Evolutionary conservation across 2,113 vertebrate species (phyloP).

Genomic region (Oxyruncus cristatus): DNA sequence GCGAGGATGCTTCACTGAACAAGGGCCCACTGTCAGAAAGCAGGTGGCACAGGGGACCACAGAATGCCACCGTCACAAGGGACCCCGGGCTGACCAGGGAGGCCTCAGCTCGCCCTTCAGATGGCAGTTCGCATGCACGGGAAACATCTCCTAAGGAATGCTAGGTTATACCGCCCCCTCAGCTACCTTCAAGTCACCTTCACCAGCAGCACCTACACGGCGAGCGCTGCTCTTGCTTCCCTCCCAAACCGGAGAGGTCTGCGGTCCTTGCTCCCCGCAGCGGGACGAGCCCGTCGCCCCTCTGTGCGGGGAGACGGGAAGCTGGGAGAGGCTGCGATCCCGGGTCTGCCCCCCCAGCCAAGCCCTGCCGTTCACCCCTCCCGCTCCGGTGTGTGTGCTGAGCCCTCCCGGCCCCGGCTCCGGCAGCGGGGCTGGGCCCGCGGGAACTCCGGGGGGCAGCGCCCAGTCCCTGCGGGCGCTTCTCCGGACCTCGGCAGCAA

Average conservation of each 20-base stretch:
- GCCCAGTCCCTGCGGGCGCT: no score
- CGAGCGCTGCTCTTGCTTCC: rapidly evolving
- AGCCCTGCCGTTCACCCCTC: no score
- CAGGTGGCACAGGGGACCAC: not conserved
- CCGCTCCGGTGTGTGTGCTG: no score
- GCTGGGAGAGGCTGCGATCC: not conserved
- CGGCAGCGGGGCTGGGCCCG: not conserved
- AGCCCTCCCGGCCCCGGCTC: not conserved
- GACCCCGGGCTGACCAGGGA: not conserved
- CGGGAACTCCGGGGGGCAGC: not conserved
- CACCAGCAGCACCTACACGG: not conserved
- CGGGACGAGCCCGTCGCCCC: not conserved
- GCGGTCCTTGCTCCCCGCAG: rapidly evolving
- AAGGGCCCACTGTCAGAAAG: not conserved
- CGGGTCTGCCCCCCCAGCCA: no score
- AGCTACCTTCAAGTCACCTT: not conserved
- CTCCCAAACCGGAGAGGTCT: not conserved
- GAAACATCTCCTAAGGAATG: not conserved
- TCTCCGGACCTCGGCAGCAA: not conserved
- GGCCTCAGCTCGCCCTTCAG: not conserved
- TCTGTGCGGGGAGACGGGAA: rapidly evolving
- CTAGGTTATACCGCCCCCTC: rapidly evolving
- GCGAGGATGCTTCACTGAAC: rapidly evolving
- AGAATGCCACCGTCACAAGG: not conserved
- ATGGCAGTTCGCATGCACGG: rapidly evolving